Conservation (phyloP, 37 sponge, comb jelly and placozoan genomes). For the Geodia barretti region DNA sequence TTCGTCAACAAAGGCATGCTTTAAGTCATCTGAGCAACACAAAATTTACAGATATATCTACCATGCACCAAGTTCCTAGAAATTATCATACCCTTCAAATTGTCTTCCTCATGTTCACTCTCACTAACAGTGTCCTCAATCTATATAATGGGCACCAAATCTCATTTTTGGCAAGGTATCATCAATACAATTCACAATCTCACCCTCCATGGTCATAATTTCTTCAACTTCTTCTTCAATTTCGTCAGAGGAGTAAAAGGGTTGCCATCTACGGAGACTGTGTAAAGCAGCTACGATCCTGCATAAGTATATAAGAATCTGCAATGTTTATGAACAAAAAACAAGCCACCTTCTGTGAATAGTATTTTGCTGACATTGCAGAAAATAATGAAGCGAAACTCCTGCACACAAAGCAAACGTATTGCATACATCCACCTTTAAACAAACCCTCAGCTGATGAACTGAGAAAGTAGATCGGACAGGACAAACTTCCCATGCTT, state of each 20-base stretch:
- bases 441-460: constrained; percentile 38
- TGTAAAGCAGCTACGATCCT: constrained; percentile 15
- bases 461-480: constrained; percentile 67
- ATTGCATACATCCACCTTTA: not conserved
- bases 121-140: constrained; percentile 50
- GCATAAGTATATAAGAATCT: not conserved
- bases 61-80: not conserved
- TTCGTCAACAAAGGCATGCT: constrained; percentile 72
- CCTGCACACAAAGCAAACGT: constrained; percentile 33
- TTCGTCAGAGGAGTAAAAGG: constrained; percentile 61
- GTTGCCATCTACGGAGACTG: constrained; percentile 42
- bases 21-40: constrained; percentile 57
- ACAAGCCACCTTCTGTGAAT: constrained; percentile 19
- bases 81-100: constrained; percentile 19
- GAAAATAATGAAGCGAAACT: constrained; percentile 68
- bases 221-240: constrained; percentile 75
- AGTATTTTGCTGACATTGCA: not conserved
- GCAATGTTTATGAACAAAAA: too few species aligned
- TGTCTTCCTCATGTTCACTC: constrained; percentile 54
- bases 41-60: not conserved
- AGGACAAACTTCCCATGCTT: constrained; percentile 91
- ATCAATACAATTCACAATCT: not conserved
- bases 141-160: constrained; percentile 8
- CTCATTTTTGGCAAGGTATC: not conserved
- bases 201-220: constrained; percentile 42